These are phyloP conservation scores for Salmo trutta DNA, from an alignment of 2,797 vertebrate species.

Conservation along the genomic window DNA sequence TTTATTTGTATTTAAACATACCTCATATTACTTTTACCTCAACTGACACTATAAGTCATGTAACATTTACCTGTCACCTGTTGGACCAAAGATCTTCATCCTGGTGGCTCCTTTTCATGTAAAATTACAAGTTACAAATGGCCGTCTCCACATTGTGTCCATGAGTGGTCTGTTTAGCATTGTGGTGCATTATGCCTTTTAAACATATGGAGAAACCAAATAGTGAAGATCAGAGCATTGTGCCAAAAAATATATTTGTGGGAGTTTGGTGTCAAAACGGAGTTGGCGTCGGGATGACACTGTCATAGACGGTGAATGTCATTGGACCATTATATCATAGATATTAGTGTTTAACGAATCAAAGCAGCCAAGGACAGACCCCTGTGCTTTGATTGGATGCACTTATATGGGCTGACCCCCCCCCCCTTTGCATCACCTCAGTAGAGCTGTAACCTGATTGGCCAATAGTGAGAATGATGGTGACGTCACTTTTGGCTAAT, in stretches of 20 bases:
- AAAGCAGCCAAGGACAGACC: slow-evolving; percentile 39
- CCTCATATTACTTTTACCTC: slow-evolving; percentile 58
- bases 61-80: slow-evolving; percentile 38
- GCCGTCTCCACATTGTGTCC: slow-evolving; percentile 33
- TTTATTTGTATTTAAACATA: slow-evolving; percentile 37
- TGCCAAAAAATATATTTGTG: slow-evolving; percentile 70
- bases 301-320: slow-evolving; percentile 49
- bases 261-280: slow-evolving; percentile 72
- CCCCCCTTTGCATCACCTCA: slow-evolving; percentile 56
- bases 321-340: slow-evolving; percentile 61
- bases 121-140: slow-evolving; percentile 17
- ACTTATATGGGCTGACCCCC: slow-evolving; percentile 68
- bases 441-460: slow-evolving; percentile 14
- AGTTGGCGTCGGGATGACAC: slow-evolving; percentile 57
- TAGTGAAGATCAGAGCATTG: slow-evolving; percentile 56
- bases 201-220: slow-evolving; percentile 62
- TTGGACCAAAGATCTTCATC: slow-evolving; percentile 71
- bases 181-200: slow-evolving; percentile 60
- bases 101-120: slow-evolving; percentile 50
- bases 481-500: slow-evolving; percentile 1
- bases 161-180: slow-evolving; percentile 42
- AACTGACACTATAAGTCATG: slow-evolving; percentile 5
- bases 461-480: background rate
- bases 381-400: slow-evolving; percentile 59
- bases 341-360: slow-evolving; percentile 48